Evolutionary conservation across 2,888 invertebrate species (phyloP), one percentile per base, ranked within the genome.

Genomic region (Helleia helle): DNA sequence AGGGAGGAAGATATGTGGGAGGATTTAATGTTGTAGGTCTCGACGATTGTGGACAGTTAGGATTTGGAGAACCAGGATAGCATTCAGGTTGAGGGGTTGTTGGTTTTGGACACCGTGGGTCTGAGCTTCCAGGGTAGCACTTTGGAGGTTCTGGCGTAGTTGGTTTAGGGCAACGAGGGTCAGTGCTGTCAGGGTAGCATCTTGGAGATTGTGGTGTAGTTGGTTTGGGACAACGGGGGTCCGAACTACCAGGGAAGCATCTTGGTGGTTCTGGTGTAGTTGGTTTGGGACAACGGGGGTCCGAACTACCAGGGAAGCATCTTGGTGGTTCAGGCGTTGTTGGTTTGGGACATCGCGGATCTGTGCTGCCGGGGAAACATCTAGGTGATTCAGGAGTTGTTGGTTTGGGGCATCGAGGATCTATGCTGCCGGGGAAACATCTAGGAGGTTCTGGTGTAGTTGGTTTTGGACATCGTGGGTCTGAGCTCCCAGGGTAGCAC

Each of bases 281-380:
- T 0, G 55, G 55, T 13, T 45, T 47, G 0, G 56, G 56, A 0
- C 58, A 57, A 0, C 55, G 36, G 27, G 44, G 45, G 3, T 63
- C 56, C 11, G 48, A 30, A 1, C 38, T 39, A 1, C 46, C 46
- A 2, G 34, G 31, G 4, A 22, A 46, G 8, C 46, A 46, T 1
- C 12, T 37, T 8, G 59, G 56, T 4, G 26, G 12, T 2, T 24
- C 18, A 7, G 42, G 31, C 1, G 45, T 46, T 5, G 31, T 31
- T 2, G 37, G 41, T n/a, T 56, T 58, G 1, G 69, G 70, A 43
- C 76, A 77, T 15, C 64, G 53, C 1, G 67, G 65, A 50, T 76
- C 74, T 1, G 49, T 49, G 7, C 37, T 69, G 0, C 62, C 62
- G 0, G 61, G 61, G 18, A 44, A 55, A 17, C 58, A 59, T 0